Conservation (phyloP, 2,888 invertebrate genomes). For the Dicranocentrus wangi region DNA sequence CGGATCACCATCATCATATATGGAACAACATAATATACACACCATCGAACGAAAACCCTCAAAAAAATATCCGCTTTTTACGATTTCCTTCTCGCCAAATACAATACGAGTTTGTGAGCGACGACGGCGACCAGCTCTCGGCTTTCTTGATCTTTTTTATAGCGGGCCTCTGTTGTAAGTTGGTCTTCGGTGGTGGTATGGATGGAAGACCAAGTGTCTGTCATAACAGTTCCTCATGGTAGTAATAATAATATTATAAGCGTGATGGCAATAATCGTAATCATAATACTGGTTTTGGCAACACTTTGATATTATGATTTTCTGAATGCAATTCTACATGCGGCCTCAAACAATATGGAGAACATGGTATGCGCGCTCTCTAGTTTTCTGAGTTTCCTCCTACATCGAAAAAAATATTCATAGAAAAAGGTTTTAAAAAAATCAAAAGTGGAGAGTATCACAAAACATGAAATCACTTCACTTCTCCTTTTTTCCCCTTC, state of each 20-base stretch:
- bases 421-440: constrained; percentile 6
- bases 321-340: constrained; percentile 38
- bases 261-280: constrained; percentile 64
- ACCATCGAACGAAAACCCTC: background rate
- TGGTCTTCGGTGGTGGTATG: background rate
- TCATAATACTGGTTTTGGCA: constrained; percentile 66
- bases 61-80: constrained; percentile 27
- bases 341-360: constrained; percentile 8
- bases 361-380: no score
- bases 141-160: constrained; percentile 21
- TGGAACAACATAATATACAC: constrained; percentile 8
- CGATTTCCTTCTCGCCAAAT: constrained; percentile 60
- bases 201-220: constrained; percentile 42
- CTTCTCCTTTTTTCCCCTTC: constrained; percentile 19
- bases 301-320: constrained; percentile 63
- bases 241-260: constrained; percentile 59
- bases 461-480: constrained; percentile 58
- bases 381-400: no score
- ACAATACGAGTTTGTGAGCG: background rate
- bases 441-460: constrained; percentile 12
- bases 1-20: no score
- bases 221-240: constrained; percentile 38
- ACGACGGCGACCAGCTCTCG: background rate
- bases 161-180: background rate
- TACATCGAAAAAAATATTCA: constrained; percentile 20